These are phyloP conservation scores for Spisula subtruncata DNA, from an alignment of 2,888 invertebrate genomes.

Conservation along the genomic window DNA sequence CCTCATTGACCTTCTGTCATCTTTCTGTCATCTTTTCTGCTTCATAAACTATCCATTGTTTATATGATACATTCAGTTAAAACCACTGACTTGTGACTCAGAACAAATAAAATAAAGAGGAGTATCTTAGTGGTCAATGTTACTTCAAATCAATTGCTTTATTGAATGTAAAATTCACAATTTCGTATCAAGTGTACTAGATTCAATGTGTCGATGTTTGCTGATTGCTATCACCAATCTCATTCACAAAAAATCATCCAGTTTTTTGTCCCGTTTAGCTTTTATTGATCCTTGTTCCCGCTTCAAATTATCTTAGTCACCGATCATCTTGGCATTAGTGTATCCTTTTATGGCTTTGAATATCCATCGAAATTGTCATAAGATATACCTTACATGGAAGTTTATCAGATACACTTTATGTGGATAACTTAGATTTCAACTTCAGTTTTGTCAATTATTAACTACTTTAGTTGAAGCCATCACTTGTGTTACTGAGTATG, in stretches of 20 bases:
- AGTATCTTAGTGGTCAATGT: background rate
- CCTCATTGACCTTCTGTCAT: background rate
- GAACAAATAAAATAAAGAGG: background rate
- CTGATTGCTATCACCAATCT: background rate
- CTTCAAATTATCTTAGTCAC: background rate
- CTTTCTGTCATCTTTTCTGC: background rate
- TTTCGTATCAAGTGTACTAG: background rate
- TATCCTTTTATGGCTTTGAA: no score
- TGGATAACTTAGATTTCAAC: no score
- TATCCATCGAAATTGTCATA: no score
- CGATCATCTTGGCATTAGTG: no score
- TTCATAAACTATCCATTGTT: background rate
- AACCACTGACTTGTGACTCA: background rate
- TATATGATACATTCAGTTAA: background rate
- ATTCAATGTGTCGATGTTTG: background rate
- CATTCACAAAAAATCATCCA: background rate
- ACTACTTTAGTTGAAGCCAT: no score
- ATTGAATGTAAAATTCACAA: constrained; percentile 4
- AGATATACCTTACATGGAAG: no score
- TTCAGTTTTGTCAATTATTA: no score
- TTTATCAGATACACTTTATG: no score
- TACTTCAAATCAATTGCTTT: background rate
- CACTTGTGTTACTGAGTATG: no score
- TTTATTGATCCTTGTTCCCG: background rate
- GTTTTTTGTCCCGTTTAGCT: background rate